Percentiles rank a stretch among this genome's conserved stretches.
Conservation (phyloP, 2,113 vertebrate species). For the Sterrhoptilus dennistouni region DNA sequence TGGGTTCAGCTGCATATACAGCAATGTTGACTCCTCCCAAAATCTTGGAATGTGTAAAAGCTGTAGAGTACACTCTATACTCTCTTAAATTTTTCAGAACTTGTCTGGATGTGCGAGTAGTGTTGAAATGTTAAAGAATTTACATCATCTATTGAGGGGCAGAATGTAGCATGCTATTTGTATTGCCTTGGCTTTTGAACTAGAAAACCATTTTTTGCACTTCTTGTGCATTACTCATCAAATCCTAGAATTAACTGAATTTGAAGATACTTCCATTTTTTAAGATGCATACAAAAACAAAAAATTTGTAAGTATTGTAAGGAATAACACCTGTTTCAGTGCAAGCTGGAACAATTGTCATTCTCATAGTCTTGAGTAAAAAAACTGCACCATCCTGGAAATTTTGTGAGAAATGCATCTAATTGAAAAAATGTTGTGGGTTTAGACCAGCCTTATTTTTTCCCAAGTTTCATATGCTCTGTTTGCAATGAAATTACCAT, state of each 20-base stretch:
- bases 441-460: background rate
- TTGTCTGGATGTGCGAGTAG: background rate
- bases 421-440: background rate
- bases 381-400: background rate
- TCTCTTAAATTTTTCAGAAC: background rate
- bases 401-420: background rate
- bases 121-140: background rate
- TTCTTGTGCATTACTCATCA: background rate
- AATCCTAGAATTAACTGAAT: background rate
- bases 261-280: background rate
- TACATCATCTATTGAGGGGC: background rate
- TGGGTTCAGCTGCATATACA: background rate
- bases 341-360: background rate
- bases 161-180: background rate
- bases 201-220: background rate
- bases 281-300: background rate
- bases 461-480: background rate
- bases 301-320: background rate
- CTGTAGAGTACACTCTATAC: background rate
- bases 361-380: background rate
- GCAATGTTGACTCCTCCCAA: background rate
- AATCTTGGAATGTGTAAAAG: background rate
- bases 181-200: background rate
- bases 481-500: background rate
- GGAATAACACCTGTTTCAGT: background rate